Conservation (phyloP, 1,140 invertebrate genomes). For the Dryas iulia region DNA sequence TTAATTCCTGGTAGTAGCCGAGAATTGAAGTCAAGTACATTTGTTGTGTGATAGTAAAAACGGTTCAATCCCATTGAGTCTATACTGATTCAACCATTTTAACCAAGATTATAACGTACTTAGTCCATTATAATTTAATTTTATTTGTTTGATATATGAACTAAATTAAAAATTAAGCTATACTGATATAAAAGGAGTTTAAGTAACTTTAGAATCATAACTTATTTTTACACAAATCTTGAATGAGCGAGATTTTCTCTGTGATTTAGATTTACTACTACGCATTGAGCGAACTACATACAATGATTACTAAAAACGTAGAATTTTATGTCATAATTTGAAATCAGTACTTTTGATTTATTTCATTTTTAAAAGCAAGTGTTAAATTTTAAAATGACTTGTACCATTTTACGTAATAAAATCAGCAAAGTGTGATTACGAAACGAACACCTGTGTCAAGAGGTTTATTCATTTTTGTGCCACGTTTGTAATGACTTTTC, state of each 20-base stretch:
- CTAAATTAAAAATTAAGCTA: too few species aligned
- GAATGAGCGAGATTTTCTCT: background rate
- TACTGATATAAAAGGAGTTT: too few species aligned
- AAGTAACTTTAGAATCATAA: too few species aligned
- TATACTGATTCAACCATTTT: too few species aligned
- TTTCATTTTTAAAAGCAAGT: background rate
- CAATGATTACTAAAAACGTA: background rate
- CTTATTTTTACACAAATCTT: background rate
- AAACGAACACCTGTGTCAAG: constrained; percentile 57
- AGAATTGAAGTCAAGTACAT: background rate
- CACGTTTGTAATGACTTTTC: background rate
- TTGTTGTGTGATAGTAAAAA: background rate
- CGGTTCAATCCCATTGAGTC: background rate
- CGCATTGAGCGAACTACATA: background rate
- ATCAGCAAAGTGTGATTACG: constrained; percentile 19
- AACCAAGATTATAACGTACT: too few species aligned
- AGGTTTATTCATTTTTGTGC: constrained; percentile 47
- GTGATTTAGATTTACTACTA: background rate
- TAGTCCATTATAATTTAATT: too few species aligned
- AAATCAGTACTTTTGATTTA: too few species aligned
- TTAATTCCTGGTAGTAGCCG: constrained; percentile 36
- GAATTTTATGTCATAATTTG: too few species aligned
- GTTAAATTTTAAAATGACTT: background rate
- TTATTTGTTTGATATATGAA: too few species aligned
- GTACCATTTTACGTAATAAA: constrained; percentile 9